Conservation (phyloP, 2,113 vertebrate genomes). For the Ciconia boyciana region DNA sequence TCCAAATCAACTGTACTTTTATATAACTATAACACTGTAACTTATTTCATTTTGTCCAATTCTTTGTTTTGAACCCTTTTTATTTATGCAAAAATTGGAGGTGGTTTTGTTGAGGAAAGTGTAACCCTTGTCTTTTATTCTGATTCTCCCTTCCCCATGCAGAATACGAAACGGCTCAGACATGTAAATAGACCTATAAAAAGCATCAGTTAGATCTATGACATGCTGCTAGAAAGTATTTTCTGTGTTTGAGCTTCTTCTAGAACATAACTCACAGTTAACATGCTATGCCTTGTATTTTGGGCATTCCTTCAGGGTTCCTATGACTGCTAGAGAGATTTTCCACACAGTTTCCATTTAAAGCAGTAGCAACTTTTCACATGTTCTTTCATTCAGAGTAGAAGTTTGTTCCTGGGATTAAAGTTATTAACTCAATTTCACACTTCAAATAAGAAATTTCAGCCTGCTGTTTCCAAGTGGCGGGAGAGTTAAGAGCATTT, state of each 20-base stretch:
- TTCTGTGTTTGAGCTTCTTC: background rate
- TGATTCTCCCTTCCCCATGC: background rate
- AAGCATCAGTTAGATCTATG: background rate
- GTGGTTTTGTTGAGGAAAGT: background rate
- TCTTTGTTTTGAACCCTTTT: background rate
- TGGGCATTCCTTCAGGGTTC: background rate
- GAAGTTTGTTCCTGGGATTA: conserved; percentile 32
- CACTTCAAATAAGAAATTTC: conserved; percentile 46
- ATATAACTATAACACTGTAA: background rate
- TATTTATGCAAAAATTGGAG: background rate
- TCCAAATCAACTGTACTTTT: background rate
- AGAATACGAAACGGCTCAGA: background rate
- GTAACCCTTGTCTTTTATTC: background rate
- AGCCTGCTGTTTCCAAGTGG: background rate
- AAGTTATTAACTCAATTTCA: conserved; percentile 61
- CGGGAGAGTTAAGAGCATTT: conserved; percentile 16
- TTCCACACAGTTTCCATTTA: background rate
- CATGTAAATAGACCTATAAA: background rate
- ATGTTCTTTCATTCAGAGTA: background rate
- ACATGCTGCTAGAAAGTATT: background rate
- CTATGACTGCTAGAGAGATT: background rate
- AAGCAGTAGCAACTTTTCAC: background rate
- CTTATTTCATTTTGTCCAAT: background rate
- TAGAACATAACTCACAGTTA: background rate
- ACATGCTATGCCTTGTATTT: background rate